Base-by-base conservation (phyloP, 2,797 vertebrate genomes). In the Melanogrammus aeglefinus region DNA sequence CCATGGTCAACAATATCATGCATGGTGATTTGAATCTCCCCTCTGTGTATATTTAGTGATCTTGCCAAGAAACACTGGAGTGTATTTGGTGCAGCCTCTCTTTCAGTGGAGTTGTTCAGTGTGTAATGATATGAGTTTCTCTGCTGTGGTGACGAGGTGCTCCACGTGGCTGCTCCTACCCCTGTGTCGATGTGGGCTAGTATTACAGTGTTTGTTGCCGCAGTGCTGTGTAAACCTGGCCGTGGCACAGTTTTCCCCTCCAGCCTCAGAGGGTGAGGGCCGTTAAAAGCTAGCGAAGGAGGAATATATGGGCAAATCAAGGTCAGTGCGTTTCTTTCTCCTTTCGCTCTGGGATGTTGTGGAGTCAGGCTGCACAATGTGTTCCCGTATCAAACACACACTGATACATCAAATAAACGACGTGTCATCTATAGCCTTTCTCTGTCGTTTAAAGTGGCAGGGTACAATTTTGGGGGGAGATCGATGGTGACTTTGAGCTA, bases 291-390 rank as follows among this genome's bases (percentile, higher is more conserved):
- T 33, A 16, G 51, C n/a, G 10, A 39, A 41, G 44, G 69, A 74
- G 76, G 75, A 63, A 81, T 72, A 75, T 81, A 78, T 83, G 84
- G 9, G 76, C 75, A 82, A 77, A 83, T 87, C 79, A 85, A 88
- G 89, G 91, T 91, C 89, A 88, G 70, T 82, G 74, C 51, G 1
- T n/a, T n/a, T 21, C 3, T 63, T n/a, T 63, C 18, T n/a, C 51
- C 13, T 51, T 16, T 51, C 14, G 14, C 47, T 51, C 13, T 3
- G 13, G 47, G 47, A 51, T 1, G 47, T 51, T 51, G 47, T 16
- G 47, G 47, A 51, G 14, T 51, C 47, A 21, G 47, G 21, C 57
- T 63, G 57, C 57, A 63, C 47, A 63, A 63, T n/a, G 10, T 4
- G 57, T 21, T 63, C 57, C 57, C n/a, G 1, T 63, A 63, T 63